Evolutionary conservation across 2,797 vertebrate genomes (phyloP).

Genomic region (Enteromius thamalakanensis): DNA sequence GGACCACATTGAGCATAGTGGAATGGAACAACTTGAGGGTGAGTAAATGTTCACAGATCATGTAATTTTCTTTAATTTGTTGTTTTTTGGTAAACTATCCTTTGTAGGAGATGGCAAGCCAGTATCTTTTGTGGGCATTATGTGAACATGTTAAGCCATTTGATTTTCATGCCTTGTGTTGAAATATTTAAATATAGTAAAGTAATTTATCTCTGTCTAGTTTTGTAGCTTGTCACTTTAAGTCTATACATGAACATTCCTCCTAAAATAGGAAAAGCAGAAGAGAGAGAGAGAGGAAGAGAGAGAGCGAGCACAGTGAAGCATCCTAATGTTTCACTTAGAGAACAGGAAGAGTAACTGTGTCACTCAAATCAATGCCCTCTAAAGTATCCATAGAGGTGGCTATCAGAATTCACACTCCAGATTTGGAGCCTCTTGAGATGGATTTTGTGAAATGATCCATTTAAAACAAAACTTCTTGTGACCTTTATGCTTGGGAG

Average conservation of each 20-base stretch:
- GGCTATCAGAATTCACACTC: constrained; percentile 46
- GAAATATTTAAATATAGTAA: neutral
- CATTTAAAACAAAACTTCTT: constrained; percentile 20
- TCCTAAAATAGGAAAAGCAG: neutral
- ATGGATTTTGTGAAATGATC: constrained; percentile 42
- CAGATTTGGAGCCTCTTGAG: constrained; percentile 44
- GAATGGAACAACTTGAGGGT: neutral
- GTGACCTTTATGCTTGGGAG: constrained; percentile 2
- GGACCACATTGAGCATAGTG: neutral
- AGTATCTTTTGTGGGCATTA: neutral
- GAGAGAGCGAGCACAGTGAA: neutral
- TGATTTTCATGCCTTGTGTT: neutral
- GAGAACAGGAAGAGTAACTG: constrained; percentile 45
- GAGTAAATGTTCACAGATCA: no score
- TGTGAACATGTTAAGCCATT: neutral
- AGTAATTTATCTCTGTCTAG: neutral
- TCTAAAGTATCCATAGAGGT: constrained; percentile 34
- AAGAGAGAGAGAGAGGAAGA: neutral
- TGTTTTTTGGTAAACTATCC: neutral
- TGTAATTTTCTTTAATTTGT: neutral
- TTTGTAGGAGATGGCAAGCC: neutral
- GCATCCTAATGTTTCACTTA: constrained; percentile 41
- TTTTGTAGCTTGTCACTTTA: neutral
- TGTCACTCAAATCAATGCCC: constrained; percentile 48
- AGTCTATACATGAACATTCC: neutral